Percentiles rank a stretch among this genome's conserved stretches.
phyloP scores from a whole-genome alignment of 2,888 invertebrate genomes.

The Sycophila texana region DNA sequence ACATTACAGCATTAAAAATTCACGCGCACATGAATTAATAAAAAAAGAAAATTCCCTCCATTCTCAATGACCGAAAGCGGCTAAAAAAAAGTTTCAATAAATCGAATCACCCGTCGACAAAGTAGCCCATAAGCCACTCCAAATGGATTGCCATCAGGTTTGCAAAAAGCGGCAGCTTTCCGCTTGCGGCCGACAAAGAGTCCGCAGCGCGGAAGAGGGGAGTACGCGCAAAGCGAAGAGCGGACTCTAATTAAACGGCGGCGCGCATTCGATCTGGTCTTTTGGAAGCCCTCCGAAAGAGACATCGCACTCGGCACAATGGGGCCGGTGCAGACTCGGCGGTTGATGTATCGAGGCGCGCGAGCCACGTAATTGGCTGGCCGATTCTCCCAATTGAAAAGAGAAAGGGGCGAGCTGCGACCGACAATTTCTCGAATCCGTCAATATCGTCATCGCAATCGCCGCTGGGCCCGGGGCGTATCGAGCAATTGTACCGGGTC shows the following conservation, averaged over 20 bases:
- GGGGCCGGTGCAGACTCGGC: not conserved
- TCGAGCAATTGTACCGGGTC: constrained; percentile 1
- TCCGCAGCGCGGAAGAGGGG: too few relatives aligned
- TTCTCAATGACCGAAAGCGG: too few relatives aligned
- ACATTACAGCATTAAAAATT: too few relatives aligned
- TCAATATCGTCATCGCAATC: constrained; percentile 25
- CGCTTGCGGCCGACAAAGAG: too few relatives aligned
- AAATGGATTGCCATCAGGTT: too few relatives aligned
- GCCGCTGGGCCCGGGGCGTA: not conserved
- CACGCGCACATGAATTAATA: too few relatives aligned
- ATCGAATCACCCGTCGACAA: too few relatives aligned
- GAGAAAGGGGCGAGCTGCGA: constrained; percentile 9
- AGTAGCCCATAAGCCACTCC: too few relatives aligned
- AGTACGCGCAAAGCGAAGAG: not conserved
- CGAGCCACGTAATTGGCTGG: constrained; percentile 44
- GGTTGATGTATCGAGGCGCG: constrained; percentile 18
- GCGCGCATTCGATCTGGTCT: not conserved
- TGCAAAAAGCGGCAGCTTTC: too few relatives aligned
- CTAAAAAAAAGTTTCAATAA: too few relatives aligned
- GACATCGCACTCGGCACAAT: not conserved
- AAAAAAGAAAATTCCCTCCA: too few relatives aligned
- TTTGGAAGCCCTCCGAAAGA: not conserved
- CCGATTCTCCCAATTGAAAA: constrained; percentile 42
- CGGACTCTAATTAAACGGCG: constrained; percentile 21
- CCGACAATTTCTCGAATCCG: constrained; percentile 34